Base-by-base conservation (phyloP, 2,888 invertebrate genomes). In the Brenthis daphne region DNA sequence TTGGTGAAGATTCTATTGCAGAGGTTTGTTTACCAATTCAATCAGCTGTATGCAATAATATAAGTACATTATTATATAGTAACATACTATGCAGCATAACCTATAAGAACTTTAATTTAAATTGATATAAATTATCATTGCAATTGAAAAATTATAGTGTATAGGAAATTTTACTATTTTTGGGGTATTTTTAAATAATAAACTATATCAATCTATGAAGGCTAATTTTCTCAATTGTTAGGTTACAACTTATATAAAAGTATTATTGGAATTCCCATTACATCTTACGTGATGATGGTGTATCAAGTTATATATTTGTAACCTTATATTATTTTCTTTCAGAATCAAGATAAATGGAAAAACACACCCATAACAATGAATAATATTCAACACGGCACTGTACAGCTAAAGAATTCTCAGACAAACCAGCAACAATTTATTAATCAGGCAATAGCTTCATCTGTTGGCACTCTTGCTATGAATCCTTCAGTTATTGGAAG, bases 341-440 rank as follows among this genome's bases (percentile, higher is more conserved):
- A 97, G 96, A 96, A 95, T 89, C 96, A 96, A 87, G 97, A 97
- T 92, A 97, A 97, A 93, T 97, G 97, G 96, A 97, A 96, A 86
- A 96, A 96, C 88, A 91, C 95, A 81, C 85, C 94, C 83, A 89
- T 92, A 56, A 83, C 85, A 83, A 94, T 91, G 92, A 91, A 89
- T 88, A 94, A 89, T 82, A 94, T 89, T 92, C 94, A 92, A 77
- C 93, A 95, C 85, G 93, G 93, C 77, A 82, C 89, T 85, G 81
- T 94, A 64, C 92, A 87, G 72, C 79, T 92, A 72, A 92, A 92
- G 81, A 83, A 90, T 84, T 80, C 92, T 79, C 94, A 94, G 82
- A 85, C 93, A 76, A 93, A 90, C 77, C 90, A 93, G 74, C 93
- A 94, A 79, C 93, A 94, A 75, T 94, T 80, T 71, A 89, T 91